These are phyloP conservation scores for Siniperca scherzeri DNA, from an alignment of 2,797 vertebrate species.

Conservation along the genomic window DNA sequence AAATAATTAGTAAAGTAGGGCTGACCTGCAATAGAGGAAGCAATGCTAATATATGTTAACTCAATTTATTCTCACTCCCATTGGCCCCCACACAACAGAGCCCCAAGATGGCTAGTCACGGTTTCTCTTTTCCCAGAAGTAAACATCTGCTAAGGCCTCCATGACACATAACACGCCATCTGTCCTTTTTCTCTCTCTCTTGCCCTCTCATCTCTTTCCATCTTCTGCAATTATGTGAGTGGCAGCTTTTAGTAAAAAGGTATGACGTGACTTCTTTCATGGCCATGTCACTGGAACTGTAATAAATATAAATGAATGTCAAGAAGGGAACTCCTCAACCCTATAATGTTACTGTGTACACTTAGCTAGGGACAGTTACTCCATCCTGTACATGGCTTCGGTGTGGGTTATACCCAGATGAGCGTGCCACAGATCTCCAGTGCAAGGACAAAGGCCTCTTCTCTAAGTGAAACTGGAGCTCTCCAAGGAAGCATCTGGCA, in stretches of 20 bases:
- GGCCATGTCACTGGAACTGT: constrained; percentile 39
- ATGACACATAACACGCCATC: constrained; percentile 73
- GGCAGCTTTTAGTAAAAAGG: constrained; percentile 52
- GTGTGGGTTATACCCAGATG: constrained; percentile 50
- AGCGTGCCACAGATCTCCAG: constrained; percentile 55
- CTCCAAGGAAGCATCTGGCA: constrained; percentile 78
- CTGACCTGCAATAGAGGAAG: constrained; percentile 54
- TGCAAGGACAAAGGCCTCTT: constrained; percentile 76
- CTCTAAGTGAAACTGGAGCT: constrained; percentile 79
- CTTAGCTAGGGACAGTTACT: constrained; percentile 49
- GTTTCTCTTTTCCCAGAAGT: constrained; percentile 68
- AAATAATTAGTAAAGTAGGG: constrained; percentile 53
- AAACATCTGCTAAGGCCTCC: constrained; percentile 78
- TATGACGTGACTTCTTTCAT: constrained; percentile 28
- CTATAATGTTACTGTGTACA: constrained; percentile 67
- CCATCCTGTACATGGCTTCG: constrained; percentile 40
- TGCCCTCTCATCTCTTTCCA: constrained; percentile 37
- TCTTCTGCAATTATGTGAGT: constrained; percentile 48
- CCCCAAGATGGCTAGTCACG: constrained; percentile 66
- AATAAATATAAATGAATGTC: constrained; percentile 68
- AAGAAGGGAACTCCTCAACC: constrained; percentile 52
- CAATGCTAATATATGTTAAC: constrained; percentile 70
- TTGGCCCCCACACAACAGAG: constrained; percentile 60
- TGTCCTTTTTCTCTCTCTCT: constrained; percentile 49
- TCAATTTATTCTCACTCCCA: constrained; percentile 69